Percentiles rank a stretch among this genome's conserved stretches.
Evolutionary conservation across 2,797 vertebrate genomes (phyloP).

Genomic region (Morelia viridis): DNA sequence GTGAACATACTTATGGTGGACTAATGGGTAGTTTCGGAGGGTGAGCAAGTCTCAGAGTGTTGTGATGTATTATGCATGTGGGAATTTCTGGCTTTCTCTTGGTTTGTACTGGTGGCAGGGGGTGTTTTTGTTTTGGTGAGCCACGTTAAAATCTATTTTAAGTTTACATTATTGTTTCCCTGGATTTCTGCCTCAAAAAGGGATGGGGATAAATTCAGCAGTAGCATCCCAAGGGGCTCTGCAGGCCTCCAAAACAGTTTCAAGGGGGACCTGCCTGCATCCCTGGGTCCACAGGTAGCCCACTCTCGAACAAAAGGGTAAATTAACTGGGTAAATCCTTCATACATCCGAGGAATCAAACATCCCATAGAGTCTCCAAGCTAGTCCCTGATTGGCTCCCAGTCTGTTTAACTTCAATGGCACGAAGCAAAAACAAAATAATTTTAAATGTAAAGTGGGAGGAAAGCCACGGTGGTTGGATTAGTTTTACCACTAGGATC

Average conservation of each 20-base stretch:
- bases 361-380: background rate
- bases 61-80: background rate
- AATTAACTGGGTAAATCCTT: background rate
- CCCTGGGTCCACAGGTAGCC: background rate
- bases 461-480: background rate
- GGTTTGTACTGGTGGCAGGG: background rate
- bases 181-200: background rate
- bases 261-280: background rate
- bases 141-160: background rate
- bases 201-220: background rate
- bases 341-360: background rate
- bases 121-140: background rate
- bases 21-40: background rate
- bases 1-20: background rate
- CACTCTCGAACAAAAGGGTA: background rate
- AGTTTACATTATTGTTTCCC: background rate
- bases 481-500: background rate
- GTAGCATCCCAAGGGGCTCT: background rate
- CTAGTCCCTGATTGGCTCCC: background rate
- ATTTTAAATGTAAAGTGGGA: background rate
- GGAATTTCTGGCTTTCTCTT: background rate
- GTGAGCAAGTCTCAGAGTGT: background rate
- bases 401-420: background rate
- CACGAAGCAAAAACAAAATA: background rate
- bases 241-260: background rate